phyloP scores from a whole-genome alignment of 1,140 invertebrate species.

The Scaptomyza pallida region DNA sequence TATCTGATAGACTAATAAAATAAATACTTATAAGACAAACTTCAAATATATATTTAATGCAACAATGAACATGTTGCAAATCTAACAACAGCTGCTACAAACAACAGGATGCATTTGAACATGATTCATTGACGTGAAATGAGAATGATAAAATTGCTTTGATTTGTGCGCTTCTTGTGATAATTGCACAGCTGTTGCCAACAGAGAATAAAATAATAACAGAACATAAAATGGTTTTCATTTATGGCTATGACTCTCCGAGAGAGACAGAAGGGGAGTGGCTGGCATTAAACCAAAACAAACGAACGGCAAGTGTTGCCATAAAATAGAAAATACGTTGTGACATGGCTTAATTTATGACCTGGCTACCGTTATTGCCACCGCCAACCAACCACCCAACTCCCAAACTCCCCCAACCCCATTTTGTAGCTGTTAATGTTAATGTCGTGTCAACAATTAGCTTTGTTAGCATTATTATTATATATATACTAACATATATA shows the following conservation, averaged over 20 bases:
- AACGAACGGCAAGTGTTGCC: constrained; percentile 44
- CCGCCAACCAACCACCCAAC: neutral
- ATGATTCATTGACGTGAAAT: constrained; percentile 24
- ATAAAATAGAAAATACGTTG: constrained; percentile 52
- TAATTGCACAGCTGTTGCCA: constrained; percentile 2
- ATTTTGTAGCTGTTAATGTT: constrained; percentile 23
- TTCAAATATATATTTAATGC: too few species aligned
- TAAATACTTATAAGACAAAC: too few species aligned
- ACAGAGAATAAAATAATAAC: neutral
- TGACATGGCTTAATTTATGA: constrained; percentile 70
- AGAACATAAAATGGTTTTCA: constrained; percentile 11
- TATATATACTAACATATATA: constrained; percentile 23
- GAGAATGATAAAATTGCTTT: neutral
- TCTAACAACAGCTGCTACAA: neutral
- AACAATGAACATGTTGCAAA: too few species aligned
- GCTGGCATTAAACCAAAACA: constrained; percentile 68
- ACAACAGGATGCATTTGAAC: neutral
- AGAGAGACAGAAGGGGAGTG: neutral
- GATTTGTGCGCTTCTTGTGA: neutral
- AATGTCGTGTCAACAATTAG: constrained; percentile 73
- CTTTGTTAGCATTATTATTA: constrained; percentile 49
- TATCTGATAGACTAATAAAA: too few species aligned
- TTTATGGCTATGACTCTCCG: neutral
- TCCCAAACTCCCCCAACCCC: neutral
- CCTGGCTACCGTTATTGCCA: constrained; percentile 19